Evolutionary conservation across 2,888 invertebrate genomes (phyloP), one percentile per base, ranked within the genome.

Genomic region (Cryptus armator): DNA sequence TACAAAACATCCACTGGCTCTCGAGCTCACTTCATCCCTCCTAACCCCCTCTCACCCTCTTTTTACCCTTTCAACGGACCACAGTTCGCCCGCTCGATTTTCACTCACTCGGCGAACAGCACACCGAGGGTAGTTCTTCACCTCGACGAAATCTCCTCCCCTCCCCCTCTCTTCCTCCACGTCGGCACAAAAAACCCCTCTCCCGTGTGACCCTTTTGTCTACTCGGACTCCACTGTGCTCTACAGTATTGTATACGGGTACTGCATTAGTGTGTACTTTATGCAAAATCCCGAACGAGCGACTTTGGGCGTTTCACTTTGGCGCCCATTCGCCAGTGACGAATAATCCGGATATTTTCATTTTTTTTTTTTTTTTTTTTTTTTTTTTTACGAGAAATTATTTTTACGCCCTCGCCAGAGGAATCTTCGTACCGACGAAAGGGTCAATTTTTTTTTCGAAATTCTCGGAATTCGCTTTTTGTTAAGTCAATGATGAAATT

Each of bases 1-100:
- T 59, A 62, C 62, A 74, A 74, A 74, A 74, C 72, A 74, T 74
- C 72, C 72, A 56, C 72, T 59, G 72, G 59, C 59, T 74, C 59
- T 29, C 46, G 59, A 3, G 29, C 68, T 12, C 68, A 14, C 46
- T 74, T 19, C 44, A 6, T n/a, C 48, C 4, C 48, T 14, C 19
- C 19, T 24, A 24, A 4, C 24, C 46, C 46, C 24, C 67, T 5
- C 44, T 7, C 43, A 14, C 43, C 56, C 3, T 43, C 14, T 7
- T 14, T 2, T 14, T 2, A 9, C 43, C 71, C 71, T 12, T 19
- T 9, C 16, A 53, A 16, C 9, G 19, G 19, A 4, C 56, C 10
- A 24, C 9, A 24, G 24, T 19, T 7, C 16, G 56, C 56, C 10
- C 16, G 56, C 19, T 16, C 19, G 56, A 56, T 56, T 56, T 56